These are phyloP conservation scores for Lacanobia wlatinum DNA, from an alignment of 2,888 invertebrate genomes.

Conservation along the genomic window DNA sequence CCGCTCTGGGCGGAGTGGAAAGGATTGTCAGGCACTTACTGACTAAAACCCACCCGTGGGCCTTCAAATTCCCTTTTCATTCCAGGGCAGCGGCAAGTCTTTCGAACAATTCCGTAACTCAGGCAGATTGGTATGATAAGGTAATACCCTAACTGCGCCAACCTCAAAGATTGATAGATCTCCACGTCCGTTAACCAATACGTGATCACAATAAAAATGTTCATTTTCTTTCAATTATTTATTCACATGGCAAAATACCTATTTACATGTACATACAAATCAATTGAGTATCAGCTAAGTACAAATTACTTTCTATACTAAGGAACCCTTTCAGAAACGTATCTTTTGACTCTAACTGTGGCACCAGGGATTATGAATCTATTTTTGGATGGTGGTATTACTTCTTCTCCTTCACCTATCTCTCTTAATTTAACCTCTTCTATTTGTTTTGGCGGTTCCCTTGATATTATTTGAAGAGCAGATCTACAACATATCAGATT, in stretches of 20 bases:
- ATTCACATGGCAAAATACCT: conserved; percentile 24
- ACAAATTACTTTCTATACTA: conserved; percentile 16
- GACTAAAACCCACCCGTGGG: too few species aligned
- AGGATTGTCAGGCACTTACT: too few species aligned
- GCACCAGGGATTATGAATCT: conserved; percentile 77
- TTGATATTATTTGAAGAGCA: conserved; percentile 71
- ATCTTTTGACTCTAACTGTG: conserved; percentile 81
- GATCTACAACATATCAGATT: conserved; percentile 74
- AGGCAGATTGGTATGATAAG: too few species aligned
- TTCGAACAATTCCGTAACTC: too few species aligned
- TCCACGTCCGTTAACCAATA: background rate
- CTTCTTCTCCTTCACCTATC: conserved; percentile 78
- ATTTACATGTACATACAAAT: conserved; percentile 17
- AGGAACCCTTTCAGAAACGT: conserved; percentile 66
- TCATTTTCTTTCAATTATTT: conserved; percentile 13
- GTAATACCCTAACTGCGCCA: too few species aligned
- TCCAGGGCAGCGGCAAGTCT: too few species aligned
- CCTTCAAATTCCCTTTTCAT: too few species aligned
- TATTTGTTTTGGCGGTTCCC: conserved; percentile 66
- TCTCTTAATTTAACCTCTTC: conserved; percentile 70
- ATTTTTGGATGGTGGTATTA: conserved; percentile 70
- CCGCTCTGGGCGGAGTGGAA: too few species aligned
- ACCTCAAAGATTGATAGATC: conserved; percentile 17
- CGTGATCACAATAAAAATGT: conserved; percentile 25
- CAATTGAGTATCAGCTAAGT: background rate